These are phyloP conservation scores for Benthosema pterotum DNA, from an alignment of 2,797 vertebrate genomes.

Conservation along the genomic window DNA sequence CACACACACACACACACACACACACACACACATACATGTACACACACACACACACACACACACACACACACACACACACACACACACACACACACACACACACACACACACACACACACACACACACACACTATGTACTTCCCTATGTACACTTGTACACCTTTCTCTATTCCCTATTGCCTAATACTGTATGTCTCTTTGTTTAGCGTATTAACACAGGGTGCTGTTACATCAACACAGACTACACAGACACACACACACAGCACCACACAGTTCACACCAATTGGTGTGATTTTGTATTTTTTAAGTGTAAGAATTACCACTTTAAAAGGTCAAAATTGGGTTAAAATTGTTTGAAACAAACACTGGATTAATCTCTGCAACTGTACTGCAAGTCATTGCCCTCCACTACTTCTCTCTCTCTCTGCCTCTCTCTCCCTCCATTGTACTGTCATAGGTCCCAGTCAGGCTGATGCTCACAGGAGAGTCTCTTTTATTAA, in stretches of 20 bases:
- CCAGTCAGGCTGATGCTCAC: not conserved
- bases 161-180: too few species aligned
- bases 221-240: too few species aligned
- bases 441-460: not conserved
- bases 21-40: slow-evolving; percentile 3
- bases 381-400: not conserved
- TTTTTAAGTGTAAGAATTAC: too few species aligned
- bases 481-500: slow-evolving; percentile 4
- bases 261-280: too few species aligned
- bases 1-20: not conserved
- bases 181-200: too few species aligned
- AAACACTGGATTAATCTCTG: not conserved
- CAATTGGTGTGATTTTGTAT: too few species aligned
- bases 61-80: slow-evolving; percentile 6
- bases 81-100: slow-evolving; percentile 8
- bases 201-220: too few species aligned
- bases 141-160: too few species aligned
- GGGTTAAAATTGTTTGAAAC: not conserved
- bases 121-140: too few species aligned
- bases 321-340: too few species aligned
- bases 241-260: too few species aligned
- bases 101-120: not conserved
- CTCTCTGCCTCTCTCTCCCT: not conserved
- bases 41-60: slow-evolving; percentile 9
- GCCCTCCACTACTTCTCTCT: not conserved